Base-by-base conservation (phyloP, 2,797 vertebrate species). In the Lagorchestes hirsutus region DNA sequence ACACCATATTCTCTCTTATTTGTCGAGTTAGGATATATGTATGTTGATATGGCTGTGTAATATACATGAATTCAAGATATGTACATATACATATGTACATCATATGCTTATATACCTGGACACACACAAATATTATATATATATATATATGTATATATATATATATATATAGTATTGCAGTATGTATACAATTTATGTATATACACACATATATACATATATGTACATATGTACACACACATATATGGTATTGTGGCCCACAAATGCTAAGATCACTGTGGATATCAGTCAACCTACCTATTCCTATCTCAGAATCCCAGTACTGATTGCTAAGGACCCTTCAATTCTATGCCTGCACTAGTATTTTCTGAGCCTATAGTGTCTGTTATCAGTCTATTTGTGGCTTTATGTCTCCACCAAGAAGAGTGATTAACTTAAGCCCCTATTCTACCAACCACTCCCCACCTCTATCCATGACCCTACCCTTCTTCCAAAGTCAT, bases 91-190 rank as follows among this genome's bases (percentile, higher is more conserved):
- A 59, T 31, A 12, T 31, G 58, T 59, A 59, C 29, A 59, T 62
- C 1, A 34, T 62, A 62, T 62, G 4, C 5, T 34, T 3, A 34
- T 34, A 34, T 34, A 67, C 27, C 27, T 8, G 28, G 57, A 58
- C 1, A 67, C 31, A 62, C 1, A 67, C 14, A 67, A 34, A 16
- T 34, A 13, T 27, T 31, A 34, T n/a, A 34, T 67, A 6, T n/a
- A 1, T 34, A 4, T n/a, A 5, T 67, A 4, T 29, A 18, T 40
- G 0, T 22, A 40, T 9, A 0, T 74, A 40, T 2, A 52, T 6
- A 52, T 52, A 52, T 52, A 52, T 8, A 52, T 52, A 52, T 52
- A 52, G 52, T 52, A 52, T 52, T 52, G 52, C 52, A 52, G 4
- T n/a, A 1, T 34, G 4, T n/a, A 16, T 67, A 4, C 22, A n/a